Evolutionary conservation across 2,113 vertebrate genomes (phyloP).

Genomic region (Cisticola juncidis): DNA sequence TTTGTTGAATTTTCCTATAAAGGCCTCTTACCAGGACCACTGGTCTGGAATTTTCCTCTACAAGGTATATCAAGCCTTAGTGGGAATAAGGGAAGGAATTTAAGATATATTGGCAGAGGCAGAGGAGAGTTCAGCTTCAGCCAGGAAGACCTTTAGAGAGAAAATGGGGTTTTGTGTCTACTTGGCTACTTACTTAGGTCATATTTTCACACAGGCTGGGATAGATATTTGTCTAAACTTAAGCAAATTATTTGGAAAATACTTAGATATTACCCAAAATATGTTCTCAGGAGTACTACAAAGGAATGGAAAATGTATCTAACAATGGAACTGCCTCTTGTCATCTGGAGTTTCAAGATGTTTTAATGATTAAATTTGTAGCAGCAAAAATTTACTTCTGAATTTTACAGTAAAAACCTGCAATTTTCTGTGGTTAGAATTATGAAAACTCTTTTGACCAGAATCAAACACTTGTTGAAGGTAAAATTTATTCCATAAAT

Average conservation of each 20-base stretch:
- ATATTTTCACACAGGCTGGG: neutral
- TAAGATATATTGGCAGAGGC: neutral
- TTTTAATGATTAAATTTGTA: neutral
- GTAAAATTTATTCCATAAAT: neutral
- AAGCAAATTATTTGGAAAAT: neutral
- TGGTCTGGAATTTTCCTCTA: neutral
- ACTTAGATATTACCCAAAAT: neutral
- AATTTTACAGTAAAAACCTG: neutral
- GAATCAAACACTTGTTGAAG: neutral
- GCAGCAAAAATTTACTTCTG: neutral
- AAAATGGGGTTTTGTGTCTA: neutral
- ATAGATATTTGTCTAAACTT: neutral
- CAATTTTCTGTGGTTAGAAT: neutral
- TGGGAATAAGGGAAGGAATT: neutral
- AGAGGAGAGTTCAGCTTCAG: neutral
- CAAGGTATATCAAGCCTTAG: neutral
- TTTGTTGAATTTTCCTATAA: neutral
- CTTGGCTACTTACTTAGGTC: neutral
- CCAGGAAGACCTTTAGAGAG: neutral
- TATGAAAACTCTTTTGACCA: neutral
- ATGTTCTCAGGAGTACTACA: neutral
- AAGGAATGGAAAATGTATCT: neutral
- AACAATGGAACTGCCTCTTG: neutral
- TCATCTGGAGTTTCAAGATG: neutral
- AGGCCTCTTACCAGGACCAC: neutral